Evolutionary conservation across 2,113 vertebrate species (phyloP).

Genomic region (Orcinus orca): DNA sequence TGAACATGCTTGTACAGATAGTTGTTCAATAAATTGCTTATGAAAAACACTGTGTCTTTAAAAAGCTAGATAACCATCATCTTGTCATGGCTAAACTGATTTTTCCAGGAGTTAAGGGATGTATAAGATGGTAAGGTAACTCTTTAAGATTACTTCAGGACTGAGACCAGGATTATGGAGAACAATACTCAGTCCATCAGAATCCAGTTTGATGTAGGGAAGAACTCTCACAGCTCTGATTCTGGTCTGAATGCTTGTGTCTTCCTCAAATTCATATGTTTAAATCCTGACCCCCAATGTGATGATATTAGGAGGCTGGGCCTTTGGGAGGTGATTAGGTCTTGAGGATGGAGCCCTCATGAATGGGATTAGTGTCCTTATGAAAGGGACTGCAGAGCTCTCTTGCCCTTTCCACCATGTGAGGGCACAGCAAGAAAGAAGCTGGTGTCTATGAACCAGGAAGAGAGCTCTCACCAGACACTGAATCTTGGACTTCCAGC

Average conservation of each 20-base stretch:
- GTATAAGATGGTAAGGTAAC: neutral
- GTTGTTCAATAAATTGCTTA: conserved; percentile 1
- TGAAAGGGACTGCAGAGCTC: neutral
- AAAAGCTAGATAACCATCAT: neutral
- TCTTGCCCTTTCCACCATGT: neutral
- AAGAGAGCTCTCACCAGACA: neutral
- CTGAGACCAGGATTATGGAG: neutral
- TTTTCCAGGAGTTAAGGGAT: neutral
- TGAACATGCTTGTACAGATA: neutral
- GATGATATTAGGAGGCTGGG: neutral
- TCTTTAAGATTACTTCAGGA: neutral
- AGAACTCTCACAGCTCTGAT: neutral
- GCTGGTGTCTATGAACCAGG: neutral
- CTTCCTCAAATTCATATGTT: neutral
- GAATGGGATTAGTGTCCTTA: neutral
- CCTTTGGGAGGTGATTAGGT: neutral
- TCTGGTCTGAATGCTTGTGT: neutral
- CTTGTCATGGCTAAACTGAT: neutral
- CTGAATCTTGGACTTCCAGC: neutral
- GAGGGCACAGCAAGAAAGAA: neutral
- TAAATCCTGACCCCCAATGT: neutral
- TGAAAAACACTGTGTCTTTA: conserved; percentile 15
- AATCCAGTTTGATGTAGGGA: neutral
- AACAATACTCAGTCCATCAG: neutral
- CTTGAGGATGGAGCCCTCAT: neutral